Evolutionary conservation across 2,113 vertebrate species (phyloP).

Genomic region (Tragelaphus imberbis): DNA sequence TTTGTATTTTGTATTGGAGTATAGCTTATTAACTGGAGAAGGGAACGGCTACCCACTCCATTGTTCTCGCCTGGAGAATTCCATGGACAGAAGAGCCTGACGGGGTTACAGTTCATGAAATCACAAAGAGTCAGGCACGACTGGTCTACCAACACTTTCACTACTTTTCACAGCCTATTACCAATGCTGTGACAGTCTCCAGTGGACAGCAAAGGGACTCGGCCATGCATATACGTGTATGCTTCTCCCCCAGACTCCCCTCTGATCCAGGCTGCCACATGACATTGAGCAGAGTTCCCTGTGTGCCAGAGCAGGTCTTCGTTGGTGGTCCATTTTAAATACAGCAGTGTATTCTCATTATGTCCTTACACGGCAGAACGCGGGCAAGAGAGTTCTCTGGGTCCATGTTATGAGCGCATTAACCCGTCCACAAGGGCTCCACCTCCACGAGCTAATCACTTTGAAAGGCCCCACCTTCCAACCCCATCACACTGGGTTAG

Average conservation of each 20-base stretch:
- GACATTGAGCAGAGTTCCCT: neutral
- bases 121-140: neutral
- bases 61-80: neutral
- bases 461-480: neutral
- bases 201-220: neutral
- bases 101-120: neutral
- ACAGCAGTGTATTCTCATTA: neutral
- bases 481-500: neutral
- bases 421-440: neutral
- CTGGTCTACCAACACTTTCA: neutral
- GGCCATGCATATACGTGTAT: accelerated
- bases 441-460: neutral
- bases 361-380: neutral
- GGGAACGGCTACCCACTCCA: neutral
- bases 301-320: accelerated
- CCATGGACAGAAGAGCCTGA: neutral
- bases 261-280: neutral
- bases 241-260: neutral
- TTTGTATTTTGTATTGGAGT: neutral
- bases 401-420: neutral
- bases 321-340: neutral
- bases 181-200: neutral
- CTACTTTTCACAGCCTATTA: neutral
- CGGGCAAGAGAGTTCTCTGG: neutral
- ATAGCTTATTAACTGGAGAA: neutral